phyloP scores from a whole-genome alignment of 2,113 vertebrate genomes.

The Clarias magur region DNA sequence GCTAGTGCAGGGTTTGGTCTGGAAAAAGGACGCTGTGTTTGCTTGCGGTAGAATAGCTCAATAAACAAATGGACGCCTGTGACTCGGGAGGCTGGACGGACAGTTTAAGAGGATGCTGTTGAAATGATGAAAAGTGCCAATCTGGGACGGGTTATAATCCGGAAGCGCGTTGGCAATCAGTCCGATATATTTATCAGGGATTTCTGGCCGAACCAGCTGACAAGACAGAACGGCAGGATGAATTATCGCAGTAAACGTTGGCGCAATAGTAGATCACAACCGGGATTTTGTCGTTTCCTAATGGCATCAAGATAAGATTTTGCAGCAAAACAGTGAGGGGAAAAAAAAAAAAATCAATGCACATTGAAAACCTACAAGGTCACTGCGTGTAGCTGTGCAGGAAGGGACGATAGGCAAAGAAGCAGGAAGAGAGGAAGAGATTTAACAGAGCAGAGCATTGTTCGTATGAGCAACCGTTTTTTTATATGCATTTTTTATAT shows the following conservation, averaged over 20 bases:
- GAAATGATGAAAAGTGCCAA: constrained; percentile 42
- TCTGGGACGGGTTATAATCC: constrained; percentile 32
- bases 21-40: constrained; percentile 41
- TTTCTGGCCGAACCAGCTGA: constrained; percentile 32
- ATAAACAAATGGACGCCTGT: constrained; percentile 33
- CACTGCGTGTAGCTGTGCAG: constrained; percentile 54
- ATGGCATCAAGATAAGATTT: constrained; percentile 68
- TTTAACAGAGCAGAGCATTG: constrained; percentile 38
- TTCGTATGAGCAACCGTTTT: neutral
- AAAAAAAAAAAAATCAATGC: constrained; percentile 78
- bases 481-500: neutral
- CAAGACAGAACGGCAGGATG: constrained; percentile 8
- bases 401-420: neutral
- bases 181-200: constrained; percentile 33
- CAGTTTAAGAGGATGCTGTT: constrained; percentile 27
- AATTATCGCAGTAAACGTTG: constrained; percentile 49
- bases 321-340: constrained; percentile 56
- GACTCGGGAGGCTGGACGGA: neutral
- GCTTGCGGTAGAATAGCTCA: constrained; percentile 37
- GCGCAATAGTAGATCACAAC: constrained; percentile 49
- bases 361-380: constrained; percentile 74
- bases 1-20: constrained; percentile 41
- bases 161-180: constrained; percentile 29
- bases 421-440: constrained; percentile 35
- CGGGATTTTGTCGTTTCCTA: constrained; percentile 60